phyloP scores from a whole-genome alignment of 2,113 vertebrate species.

The Chrysochloris asiatica region DNA sequence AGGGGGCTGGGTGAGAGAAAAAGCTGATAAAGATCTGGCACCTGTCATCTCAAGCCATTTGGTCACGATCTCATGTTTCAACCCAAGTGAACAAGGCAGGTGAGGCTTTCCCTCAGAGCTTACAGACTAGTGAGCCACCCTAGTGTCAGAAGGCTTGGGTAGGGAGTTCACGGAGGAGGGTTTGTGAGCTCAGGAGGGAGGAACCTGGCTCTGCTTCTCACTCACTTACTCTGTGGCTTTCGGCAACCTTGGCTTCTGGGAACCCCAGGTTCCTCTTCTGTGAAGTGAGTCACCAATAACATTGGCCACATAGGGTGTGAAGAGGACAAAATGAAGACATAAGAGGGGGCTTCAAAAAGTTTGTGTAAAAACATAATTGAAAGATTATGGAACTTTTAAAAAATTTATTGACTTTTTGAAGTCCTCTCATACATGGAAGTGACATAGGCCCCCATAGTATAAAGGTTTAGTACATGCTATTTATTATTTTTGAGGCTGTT shows the following conservation, averaged over 20 bases:
- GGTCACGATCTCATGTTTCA: neutral
- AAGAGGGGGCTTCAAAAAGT: too few relatives aligned
- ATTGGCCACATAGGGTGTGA: neutral
- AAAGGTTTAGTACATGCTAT: neutral
- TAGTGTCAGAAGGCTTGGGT: neutral
- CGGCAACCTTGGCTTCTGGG: too few relatives aligned
- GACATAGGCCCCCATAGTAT: neutral
- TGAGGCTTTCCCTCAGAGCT: neutral
- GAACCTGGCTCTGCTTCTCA: neutral
- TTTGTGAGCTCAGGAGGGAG: neutral
- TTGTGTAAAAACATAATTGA: too few relatives aligned
- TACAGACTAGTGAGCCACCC: neutral
- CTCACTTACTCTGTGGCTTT: neutral
- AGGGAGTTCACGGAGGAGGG: neutral
- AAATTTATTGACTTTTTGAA: too few relatives aligned
- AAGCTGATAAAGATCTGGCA: neutral
- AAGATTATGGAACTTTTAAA: too few relatives aligned
- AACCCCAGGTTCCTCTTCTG: too few relatives aligned
- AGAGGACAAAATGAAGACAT: neutral
- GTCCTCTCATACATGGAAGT: neutral
- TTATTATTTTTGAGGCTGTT: neutral
- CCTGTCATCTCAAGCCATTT: neutral
- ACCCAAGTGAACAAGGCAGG: neutral
- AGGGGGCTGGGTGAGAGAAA: neutral
- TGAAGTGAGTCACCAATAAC: neutral